Evolutionary conservation across 2,888 invertebrate genomes (phyloP).

Genomic region (Dynastes grantii): DNA sequence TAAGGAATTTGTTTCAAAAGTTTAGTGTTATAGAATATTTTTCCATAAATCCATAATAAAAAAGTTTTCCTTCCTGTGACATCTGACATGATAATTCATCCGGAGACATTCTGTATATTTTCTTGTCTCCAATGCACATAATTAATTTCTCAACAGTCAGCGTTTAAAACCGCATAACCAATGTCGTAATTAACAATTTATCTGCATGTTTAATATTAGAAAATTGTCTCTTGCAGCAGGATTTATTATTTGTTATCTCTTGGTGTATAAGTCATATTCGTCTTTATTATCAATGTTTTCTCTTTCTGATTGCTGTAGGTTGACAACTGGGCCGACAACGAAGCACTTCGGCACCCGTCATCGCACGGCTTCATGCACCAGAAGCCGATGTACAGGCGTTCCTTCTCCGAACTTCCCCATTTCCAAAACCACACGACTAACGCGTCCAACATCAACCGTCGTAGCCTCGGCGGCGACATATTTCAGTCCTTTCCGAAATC

Average conservation of each 20-base stretch:
- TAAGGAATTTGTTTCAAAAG: too few species aligned
- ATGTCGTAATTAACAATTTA: too few species aligned
- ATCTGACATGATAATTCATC: too few species aligned
- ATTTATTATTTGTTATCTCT: not conserved
- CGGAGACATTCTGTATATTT: too few species aligned
- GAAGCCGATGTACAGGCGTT: constrained; percentile 71
- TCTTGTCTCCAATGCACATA: too few species aligned
- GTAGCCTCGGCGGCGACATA: constrained; percentile 67
- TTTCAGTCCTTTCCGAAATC: constrained; percentile 66
- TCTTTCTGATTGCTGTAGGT: constrained; percentile 60
- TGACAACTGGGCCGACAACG: constrained; percentile 70
- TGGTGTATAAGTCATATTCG: not conserved
- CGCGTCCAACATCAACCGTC: constrained; percentile 60
- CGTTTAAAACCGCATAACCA: too few species aligned
- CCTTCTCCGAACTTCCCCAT: constrained; percentile 68
- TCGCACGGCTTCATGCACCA: constrained; percentile 58
- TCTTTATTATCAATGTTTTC: not conserved
- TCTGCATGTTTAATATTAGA: too few species aligned
- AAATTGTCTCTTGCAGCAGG: too few species aligned
- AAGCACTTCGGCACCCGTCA: constrained; percentile 65
- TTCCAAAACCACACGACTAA: constrained; percentile 62
- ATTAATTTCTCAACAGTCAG: too few species aligned
- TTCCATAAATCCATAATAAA: too few species aligned
- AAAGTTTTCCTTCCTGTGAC: too few species aligned
- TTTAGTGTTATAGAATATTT: too few species aligned